Base-by-base conservation (phyloP, 2,113 vertebrate genomes). In the Calyptommatus sinebrachiatus region DNA sequence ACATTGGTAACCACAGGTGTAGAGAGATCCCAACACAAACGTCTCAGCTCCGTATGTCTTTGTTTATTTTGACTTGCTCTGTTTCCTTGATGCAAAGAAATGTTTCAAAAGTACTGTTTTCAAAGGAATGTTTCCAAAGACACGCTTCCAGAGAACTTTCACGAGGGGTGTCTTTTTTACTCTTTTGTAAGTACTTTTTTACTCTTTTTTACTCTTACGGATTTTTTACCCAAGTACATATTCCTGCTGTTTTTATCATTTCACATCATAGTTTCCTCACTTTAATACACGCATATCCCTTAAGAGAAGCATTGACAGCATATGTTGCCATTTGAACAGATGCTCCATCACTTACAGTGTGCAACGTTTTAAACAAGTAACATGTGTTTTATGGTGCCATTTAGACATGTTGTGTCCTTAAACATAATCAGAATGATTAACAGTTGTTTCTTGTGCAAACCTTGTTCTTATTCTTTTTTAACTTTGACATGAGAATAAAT, bases 381-480 rank as follows among this genome's bases (percentile, higher is more conserved):
- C 83, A 81, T 81, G 70, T 74, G 71, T 60, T 85, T 85, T 81
- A 85, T 78, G 45, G 14, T 81, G 70, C 71, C 71, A 81, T 81
- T 81, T 74, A 78, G 66, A 85, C 1, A 22, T 73, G 66, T n/a
- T 53, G n/a, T 69, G 71, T 82, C 72, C 46, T 81, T 85, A 81
- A 81, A 85, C 71, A 78, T 81, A 81, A 85, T 85, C 79, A 48
- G 46, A 71, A 57, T 78, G 76, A 85, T 85, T 82, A 78, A 74
- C 63, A 29, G 31, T 71, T 77, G 57, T 73, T 78, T 77, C 79
- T 78, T 69, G 65, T 29, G 14, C 69, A 75, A 74, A 63, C 12
- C 71, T 74, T 85, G 70, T 29, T 76, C 79, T 76, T 48, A 48
- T 69, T 75, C 62, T 77, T 74, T 41, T 46, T 78, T 65, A 78